Percentiles rank a stretch among this genome's conserved stretches.
Conservation (phyloP, 1,140 invertebrate species). For the Pseudomyrmex concolor region DNA sequence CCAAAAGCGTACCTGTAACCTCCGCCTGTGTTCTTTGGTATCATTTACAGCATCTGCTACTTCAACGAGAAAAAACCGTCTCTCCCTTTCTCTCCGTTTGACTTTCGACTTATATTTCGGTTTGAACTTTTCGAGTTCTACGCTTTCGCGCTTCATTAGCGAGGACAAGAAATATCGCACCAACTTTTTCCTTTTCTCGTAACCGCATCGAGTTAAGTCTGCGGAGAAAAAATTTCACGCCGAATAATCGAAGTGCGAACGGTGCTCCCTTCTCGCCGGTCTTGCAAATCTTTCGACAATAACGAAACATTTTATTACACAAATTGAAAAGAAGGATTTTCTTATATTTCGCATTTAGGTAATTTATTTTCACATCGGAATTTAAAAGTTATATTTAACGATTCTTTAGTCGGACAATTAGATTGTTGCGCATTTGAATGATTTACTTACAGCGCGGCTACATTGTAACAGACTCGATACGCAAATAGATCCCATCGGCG, state of each 20-base stretch:
- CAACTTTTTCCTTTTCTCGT: background rate
- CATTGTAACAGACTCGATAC: constrained; percentile 63
- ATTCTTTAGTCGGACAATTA: background rate
- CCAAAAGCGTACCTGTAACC: constrained; percentile 41
- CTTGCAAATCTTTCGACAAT: constrained; percentile 31
- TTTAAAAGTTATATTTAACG: background rate
- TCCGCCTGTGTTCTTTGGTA: constrained; percentile 17
- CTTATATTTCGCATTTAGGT: background rate
- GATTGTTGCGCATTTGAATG: background rate
- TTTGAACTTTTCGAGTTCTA: background rate
- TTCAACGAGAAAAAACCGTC: constrained; percentile 12
- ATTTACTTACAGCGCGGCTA: background rate
- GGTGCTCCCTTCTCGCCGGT: constrained; percentile 61
- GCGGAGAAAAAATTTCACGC: background rate
- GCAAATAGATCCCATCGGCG: constrained; percentile 66
- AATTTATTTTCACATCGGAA: background rate
- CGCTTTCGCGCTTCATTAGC: constrained; percentile 5
- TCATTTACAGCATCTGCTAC: constrained; percentile 49
- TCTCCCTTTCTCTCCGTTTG: background rate
- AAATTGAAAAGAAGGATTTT: background rate
- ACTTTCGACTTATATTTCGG: constrained; percentile 10
- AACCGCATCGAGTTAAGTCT: constrained; percentile 10
- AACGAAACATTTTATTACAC: background rate
- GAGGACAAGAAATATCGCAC: background rate
- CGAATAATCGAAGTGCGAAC: constrained; percentile 42